These are phyloP conservation scores for Periophthalmus magnuspinnatus DNA, from an alignment of 2,797 vertebrate species.

Conservation along the genomic window DNA sequence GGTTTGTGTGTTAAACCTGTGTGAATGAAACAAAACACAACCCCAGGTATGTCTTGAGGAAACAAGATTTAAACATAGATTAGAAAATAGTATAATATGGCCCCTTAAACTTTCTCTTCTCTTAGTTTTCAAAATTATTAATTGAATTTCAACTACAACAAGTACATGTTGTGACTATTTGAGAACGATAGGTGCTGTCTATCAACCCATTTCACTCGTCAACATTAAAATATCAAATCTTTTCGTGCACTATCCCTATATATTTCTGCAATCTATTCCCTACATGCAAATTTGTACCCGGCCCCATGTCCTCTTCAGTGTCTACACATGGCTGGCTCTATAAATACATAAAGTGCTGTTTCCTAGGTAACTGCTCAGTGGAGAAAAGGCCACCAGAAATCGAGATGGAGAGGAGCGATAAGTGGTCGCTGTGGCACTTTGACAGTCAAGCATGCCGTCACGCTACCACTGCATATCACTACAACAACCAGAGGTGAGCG, in stretches of 20 bases:
- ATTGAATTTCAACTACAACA: no score
- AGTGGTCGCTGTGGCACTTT: constrained; percentile 25
- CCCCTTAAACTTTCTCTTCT: no score
- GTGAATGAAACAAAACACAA: no score
- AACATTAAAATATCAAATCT: background rate
- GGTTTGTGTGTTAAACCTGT: no score
- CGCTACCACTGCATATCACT: background rate
- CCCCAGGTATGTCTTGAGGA: no score
- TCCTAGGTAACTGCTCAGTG: constrained; percentile 81
- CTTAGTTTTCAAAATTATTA: no score
- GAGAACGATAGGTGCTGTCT: background rate
- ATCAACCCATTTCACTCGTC: background rate
- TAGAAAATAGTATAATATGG: no score
- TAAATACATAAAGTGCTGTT: constrained; percentile 83
- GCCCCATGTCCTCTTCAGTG: constrained; percentile 31
- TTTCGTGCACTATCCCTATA: background rate
- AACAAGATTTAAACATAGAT: no score
- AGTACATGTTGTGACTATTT: background rate
- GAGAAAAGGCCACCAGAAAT: constrained; percentile 78
- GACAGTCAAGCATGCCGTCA: constrained; percentile 22
- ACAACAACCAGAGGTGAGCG: background rate
- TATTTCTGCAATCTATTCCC: background rate
- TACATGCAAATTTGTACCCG: constrained; percentile 28
- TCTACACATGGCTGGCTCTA: constrained; percentile 64
- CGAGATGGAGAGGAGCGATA: constrained; percentile 49